Percentiles rank a stretch among this genome's conserved stretches.
phyloP scores from a whole-genome alignment of 2,888 invertebrate species.

The Caenorhabditis sinica region DNA sequence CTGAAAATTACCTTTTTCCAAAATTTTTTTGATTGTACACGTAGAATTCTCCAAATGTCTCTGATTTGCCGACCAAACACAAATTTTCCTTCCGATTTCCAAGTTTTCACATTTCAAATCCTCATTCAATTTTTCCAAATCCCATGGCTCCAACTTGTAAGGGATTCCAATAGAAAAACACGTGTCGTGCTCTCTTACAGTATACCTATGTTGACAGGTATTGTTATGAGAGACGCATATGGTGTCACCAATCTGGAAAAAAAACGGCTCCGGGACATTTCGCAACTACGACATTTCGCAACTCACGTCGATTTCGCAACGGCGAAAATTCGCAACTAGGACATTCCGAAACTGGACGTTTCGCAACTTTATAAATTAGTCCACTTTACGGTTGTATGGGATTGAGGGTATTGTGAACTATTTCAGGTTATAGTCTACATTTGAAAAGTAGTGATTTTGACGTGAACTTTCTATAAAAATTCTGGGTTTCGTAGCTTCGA shows the following conservation, averaged over 20 bases:
- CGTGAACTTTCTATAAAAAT: too few relatives aligned
- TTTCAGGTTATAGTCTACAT: too few relatives aligned
- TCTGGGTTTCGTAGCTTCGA: too few relatives aligned
- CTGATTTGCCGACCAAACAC: conserved; percentile 3
- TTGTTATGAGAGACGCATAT: conserved; percentile 9
- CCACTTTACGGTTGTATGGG: too few relatives aligned
- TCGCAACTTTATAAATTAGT: too few relatives aligned
- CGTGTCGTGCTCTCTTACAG: background rate
- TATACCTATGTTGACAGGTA: conserved; percentile 21
- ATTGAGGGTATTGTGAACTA: too few relatives aligned
- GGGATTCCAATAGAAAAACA: background rate
- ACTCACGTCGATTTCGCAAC: too few relatives aligned
- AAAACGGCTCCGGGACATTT: background rate
- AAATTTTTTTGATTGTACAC: background rate
- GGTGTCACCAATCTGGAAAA: conserved; percentile 30
- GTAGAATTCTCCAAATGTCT: background rate
- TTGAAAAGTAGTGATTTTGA: too few relatives aligned
- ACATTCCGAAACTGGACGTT: too few relatives aligned
- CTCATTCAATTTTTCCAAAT: background rate
- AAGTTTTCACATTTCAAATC: background rate
- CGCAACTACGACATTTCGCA: too few relatives aligned
- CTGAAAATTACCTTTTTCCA: background rate
- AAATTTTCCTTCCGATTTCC: background rate
- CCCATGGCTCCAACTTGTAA: background rate
- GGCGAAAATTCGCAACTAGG: too few relatives aligned